Base-by-base conservation (phyloP, 2,888 invertebrate genomes). In the Amphipoea lucens region DNA sequence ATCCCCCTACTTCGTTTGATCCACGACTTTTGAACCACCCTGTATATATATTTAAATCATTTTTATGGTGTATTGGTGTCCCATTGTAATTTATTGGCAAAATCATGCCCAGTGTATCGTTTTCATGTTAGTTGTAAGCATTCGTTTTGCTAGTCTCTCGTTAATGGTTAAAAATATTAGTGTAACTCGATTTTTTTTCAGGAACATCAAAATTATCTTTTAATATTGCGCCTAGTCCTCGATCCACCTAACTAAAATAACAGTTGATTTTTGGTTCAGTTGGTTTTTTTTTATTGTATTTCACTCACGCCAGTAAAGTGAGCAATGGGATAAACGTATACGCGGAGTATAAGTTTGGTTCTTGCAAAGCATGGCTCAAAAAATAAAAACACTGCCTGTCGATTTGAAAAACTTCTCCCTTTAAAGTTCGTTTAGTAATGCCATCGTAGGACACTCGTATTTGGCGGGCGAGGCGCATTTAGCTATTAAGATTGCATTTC, bases 121-220 rank as follows among this genome's bases (percentile, higher is more conserved):
- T 80, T 84, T 70, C n/a, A 60, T 84, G 45, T 84, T 72, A 77
- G 80, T 65, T 77, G 51, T 80, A 80, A 76, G 40, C 63, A 73
- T 83, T 75, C 62, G 70, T 88, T 78, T 81, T 42, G 73, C 87
- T 88, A 88, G 87, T 87, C 84, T 87, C 48, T 62, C 65, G 74
- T 76, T 79, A 78, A 71, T 75, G 76, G 69, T 88, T 67, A 71
- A 83, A 79, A 54, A 72, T 76, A 40, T 78, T 79, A 67, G 67
- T 63, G 9, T 68, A 76, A 67, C 48, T 69, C 11, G 2, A 65
- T 72, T 68, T 36, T 78, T 51, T 51, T 48, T 69, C 74, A 62
- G 20, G 23, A 29, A 20, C 29, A 73, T 78, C 17, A 62, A 48
- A 66, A 68, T 65, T 74, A 20, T 11, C 0, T 67, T 66, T 71